Conservation (phyloP, 2,888 invertebrate species). For the Chaetogeoica ovagalla region DNA sequence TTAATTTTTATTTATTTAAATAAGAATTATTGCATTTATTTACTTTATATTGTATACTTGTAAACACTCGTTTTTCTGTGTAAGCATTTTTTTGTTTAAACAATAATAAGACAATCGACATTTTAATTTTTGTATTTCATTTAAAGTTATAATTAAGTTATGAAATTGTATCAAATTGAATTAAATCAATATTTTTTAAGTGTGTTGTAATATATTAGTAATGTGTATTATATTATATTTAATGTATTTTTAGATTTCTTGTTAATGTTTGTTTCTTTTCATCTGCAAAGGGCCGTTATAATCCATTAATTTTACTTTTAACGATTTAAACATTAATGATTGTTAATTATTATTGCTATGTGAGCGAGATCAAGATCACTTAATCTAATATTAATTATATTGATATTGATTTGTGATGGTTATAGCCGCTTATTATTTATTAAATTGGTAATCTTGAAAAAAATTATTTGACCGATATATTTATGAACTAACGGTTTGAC, state of each 20-base stretch:
- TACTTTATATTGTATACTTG: background rate
- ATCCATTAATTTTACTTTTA: background rate
- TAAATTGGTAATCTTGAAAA: background rate
- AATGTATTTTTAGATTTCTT: conserved; percentile 2
- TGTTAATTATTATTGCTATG: no score
- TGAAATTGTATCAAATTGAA: conserved; percentile 5
- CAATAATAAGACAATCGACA: no score
- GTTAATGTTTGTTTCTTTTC: conserved; percentile 16
- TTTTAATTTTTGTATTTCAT: conserved; percentile 13
- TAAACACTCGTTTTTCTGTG: background rate
- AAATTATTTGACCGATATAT: background rate
- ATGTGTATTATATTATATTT: background rate
- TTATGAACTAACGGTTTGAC: conserved; percentile 1
- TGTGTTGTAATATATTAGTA: background rate
- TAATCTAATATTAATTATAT: background rate
- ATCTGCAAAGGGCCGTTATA: background rate
- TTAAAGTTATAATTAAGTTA: conserved; percentile 15
- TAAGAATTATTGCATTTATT: conserved; percentile 8
- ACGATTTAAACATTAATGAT: background rate
- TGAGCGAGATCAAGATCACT: background rate
- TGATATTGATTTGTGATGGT: background rate
- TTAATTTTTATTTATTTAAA: conserved; percentile 10
- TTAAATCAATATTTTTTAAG: conserved; percentile 2
- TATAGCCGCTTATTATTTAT: background rate
- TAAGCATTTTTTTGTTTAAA: conserved; percentile 3